These are phyloP conservation scores for Girardia tigrina DNA, from an alignment of 2,888 invertebrate species.

Conservation along the genomic window DNA sequence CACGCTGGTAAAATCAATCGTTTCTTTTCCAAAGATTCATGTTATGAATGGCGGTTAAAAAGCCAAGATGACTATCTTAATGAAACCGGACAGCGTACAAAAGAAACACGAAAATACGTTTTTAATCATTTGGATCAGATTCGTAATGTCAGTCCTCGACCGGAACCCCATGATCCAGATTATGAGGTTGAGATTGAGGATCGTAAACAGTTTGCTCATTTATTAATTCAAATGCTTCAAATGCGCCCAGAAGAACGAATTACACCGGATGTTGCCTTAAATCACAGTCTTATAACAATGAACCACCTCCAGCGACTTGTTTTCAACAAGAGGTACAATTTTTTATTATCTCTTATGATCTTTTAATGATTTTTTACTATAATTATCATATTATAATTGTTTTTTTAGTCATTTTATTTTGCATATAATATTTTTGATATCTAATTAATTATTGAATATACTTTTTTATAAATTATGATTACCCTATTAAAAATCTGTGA, in stretches of 20 bases:
- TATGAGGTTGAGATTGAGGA: slow-evolving; percentile 77
- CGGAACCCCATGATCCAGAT: background rate
- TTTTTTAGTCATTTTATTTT: too few species aligned
- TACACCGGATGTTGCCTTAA: slow-evolving; percentile 82
- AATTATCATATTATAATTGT: too few species aligned
- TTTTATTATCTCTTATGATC: too few species aligned
- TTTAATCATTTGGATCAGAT: slow-evolving; percentile 98
- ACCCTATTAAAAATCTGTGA: too few species aligned
- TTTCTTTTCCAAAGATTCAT: slow-evolving; percentile 73
- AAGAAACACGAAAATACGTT: slow-evolving; percentile 96
- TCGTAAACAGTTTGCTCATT: slow-evolving; percentile 86
- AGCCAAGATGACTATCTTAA: slow-evolving; percentile 94
- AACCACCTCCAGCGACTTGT: slow-evolving; percentile 59
- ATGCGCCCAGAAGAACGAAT: slow-evolving; percentile 90
- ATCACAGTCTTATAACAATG: slow-evolving; percentile 81
- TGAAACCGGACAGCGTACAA: slow-evolving; percentile 91
- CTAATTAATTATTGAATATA: too few species aligned
- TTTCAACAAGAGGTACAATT: slow-evolving; percentile 5
- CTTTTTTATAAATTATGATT: too few species aligned
- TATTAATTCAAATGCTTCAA: slow-evolving; percentile 90
- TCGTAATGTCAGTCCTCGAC: slow-evolving; percentile 46
- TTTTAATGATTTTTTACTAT: too few species aligned
- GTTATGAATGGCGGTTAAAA: slow-evolving; percentile 55
- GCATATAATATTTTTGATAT: too few species aligned
- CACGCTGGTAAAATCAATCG: slow-evolving; percentile 93